Evolutionary conservation across 1,140 invertebrate species (phyloP).

Genomic region (Drosophila watanabei): DNA sequence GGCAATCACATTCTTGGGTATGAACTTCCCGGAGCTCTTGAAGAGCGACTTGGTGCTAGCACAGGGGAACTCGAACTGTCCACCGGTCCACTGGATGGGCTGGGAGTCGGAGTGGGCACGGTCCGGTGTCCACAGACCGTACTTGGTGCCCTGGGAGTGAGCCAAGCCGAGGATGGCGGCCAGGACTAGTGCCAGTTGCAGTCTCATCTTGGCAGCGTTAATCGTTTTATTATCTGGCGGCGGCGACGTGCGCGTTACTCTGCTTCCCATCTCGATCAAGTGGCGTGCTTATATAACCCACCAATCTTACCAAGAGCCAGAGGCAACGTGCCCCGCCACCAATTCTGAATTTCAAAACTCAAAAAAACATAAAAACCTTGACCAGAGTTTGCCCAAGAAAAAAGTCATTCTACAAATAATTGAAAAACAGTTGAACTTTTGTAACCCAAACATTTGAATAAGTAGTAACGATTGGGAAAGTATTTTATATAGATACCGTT

Average conservation of each 20-base stretch:
- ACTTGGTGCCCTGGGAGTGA: constrained; percentile 71
- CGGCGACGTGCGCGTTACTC: constrained; percentile 25
- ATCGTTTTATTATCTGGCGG: constrained; percentile 20
- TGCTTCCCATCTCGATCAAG: constrained; percentile 30
- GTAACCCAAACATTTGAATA: not conserved
- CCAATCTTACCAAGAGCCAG: constrained; percentile 31
- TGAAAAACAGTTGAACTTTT: constrained; percentile 27
- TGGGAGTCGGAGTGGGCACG: constrained; percentile 66
- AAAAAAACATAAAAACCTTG: constrained; percentile 30
- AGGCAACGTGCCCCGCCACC: constrained; percentile 56
- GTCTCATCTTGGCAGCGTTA: constrained; percentile 37
- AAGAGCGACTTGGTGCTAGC: constrained; percentile 86
- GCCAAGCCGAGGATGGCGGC: constrained; percentile 2
- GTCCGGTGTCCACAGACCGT: constrained; percentile 73
- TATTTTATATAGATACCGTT: not conserved
- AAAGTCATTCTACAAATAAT: constrained; percentile 47
- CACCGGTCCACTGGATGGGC: constrained; percentile 86
- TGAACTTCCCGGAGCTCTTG: constrained; percentile 87
- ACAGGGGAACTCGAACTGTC: constrained; percentile 87
- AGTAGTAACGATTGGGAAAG: not conserved
- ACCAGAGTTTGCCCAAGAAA: constrained; percentile 17
- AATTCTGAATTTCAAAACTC: constrained; percentile 53
- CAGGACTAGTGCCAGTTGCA: constrained; percentile 24
- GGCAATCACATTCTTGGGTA: constrained; percentile 88
- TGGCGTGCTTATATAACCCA: constrained; percentile 66